Evolutionary conservation across 2,797 vertebrate genomes (phyloP).

Genomic region (Danio kyathit): DNA sequence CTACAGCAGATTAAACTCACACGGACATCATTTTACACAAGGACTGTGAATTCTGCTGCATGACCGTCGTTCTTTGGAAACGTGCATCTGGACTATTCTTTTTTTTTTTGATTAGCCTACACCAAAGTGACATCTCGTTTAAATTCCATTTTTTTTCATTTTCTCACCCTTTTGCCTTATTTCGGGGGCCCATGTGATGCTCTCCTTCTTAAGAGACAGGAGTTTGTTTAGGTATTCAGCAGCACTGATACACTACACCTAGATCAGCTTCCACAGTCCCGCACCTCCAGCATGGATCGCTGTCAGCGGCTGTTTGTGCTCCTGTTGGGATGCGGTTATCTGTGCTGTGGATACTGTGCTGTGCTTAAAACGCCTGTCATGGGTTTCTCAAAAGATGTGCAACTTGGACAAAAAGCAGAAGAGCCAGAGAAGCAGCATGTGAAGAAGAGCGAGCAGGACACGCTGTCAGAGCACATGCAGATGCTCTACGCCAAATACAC

Average conservation of each 20-base stretch:
- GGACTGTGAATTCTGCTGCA: constrained; percentile 15
- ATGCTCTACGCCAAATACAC: constrained; percentile 90
- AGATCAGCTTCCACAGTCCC: constrained; percentile 25
- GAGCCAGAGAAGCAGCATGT: constrained; percentile 59
- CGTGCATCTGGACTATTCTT: constrained; percentile 14
- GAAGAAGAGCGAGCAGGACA: constrained; percentile 72
- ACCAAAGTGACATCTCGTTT: background rate
- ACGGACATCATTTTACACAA: constrained; percentile 18
- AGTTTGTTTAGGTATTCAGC: constrained; percentile 56
- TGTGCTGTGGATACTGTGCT: constrained; percentile 78
- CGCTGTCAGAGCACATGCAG: constrained; percentile 92
- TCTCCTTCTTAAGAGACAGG: constrained; percentile 64
- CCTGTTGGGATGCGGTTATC: constrained; percentile 83
- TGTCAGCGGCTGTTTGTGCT: constrained; percentile 73
- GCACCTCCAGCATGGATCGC: constrained; percentile 77
- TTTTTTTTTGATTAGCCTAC: background rate
- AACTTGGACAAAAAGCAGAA: constrained; percentile 62
- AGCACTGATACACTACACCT: constrained; percentile 42
- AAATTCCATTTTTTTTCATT: background rate
- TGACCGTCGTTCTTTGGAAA: constrained; percentile 14
- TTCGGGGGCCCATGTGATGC: constrained; percentile 68
- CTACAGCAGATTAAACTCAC: constrained; percentile 46
- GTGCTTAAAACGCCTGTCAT: constrained; percentile 68
- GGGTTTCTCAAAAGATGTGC: constrained; percentile 66
- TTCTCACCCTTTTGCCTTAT: background rate